These are phyloP conservation scores for Mionectes olivaceus DNA, from an alignment of 2,797 vertebrate species.

Conservation along the genomic window DNA sequence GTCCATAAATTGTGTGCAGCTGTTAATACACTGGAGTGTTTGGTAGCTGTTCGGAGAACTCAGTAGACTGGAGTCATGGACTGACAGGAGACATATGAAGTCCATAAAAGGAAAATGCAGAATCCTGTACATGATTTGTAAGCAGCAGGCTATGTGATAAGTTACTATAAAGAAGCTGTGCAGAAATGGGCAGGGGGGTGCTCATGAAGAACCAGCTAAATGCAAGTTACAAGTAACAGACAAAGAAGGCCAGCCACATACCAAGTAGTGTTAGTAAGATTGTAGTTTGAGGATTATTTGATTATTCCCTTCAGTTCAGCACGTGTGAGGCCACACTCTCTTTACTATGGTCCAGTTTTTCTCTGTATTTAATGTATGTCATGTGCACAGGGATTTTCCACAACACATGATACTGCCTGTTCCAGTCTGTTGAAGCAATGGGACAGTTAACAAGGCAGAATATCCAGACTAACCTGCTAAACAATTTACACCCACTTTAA, in stretches of 20 bases:
- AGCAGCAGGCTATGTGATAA: background rate
- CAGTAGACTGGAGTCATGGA: background rate
- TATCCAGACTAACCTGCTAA: background rate
- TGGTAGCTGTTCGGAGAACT: fast-evolving
- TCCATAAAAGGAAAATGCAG: background rate
- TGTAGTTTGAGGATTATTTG: background rate
- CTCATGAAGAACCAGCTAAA: background rate
- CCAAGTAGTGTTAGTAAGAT: background rate
- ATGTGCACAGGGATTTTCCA: background rate
- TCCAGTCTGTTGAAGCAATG: background rate
- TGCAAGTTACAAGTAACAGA: background rate
- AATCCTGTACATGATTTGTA: background rate
- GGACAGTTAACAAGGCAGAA: background rate
- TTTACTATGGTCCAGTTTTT: background rate
- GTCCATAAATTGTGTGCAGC: background rate
- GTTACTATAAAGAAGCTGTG: background rate
- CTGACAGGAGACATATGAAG: background rate
- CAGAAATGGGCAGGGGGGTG: background rate
- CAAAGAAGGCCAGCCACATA: background rate
- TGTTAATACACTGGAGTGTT: background rate
- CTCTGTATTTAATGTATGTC: background rate
- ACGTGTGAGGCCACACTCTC: background rate
- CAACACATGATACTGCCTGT: background rate
- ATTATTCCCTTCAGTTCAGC: background rate
- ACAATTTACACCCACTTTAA: background rate